These are phyloP conservation scores for Caenorhabditis auriculariae DNA, from an alignment of 2,888 invertebrate genomes.

Conservation along the genomic window DNA sequence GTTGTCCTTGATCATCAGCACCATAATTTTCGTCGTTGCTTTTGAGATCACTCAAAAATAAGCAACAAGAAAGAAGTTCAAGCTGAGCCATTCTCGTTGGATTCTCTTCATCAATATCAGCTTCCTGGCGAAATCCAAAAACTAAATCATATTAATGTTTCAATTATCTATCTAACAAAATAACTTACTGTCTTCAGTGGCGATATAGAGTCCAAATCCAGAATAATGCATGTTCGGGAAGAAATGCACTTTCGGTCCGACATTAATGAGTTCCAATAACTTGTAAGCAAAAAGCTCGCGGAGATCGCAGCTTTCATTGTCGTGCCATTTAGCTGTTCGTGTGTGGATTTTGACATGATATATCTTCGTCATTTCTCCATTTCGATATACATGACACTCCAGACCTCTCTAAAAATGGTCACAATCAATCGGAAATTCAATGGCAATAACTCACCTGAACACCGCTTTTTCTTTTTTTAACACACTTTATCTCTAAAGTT, in stretches of 20 bases:
- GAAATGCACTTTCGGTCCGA: conserved; percentile 2
- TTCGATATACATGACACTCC: no score
- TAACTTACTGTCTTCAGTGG: no score
- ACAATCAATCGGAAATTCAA: no score
- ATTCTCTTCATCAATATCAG: no score
- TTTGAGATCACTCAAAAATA: background rate
- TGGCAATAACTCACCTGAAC: no score
- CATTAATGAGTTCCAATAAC: background rate
- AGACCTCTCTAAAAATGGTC: no score
- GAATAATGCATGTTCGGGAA: conserved; percentile 1
- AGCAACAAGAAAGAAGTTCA: background rate
- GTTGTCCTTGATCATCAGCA: background rate
- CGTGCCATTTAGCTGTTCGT: no score
- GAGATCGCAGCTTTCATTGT: background rate
- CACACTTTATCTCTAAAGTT: background rate
- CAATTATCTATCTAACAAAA: no score
- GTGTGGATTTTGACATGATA: no score
- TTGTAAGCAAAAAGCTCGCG: background rate
- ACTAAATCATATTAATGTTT: no score
- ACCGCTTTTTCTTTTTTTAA: background rate
- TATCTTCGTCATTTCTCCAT: no score
- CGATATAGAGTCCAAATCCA: background rate
- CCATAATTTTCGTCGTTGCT: conserved; percentile 1
- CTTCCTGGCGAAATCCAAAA: no score
- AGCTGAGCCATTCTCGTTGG: background rate